Evolutionary conservation across 1,140 invertebrate genomes (phyloP).

Genomic region (Pygmarrhopalites habei): DNA sequence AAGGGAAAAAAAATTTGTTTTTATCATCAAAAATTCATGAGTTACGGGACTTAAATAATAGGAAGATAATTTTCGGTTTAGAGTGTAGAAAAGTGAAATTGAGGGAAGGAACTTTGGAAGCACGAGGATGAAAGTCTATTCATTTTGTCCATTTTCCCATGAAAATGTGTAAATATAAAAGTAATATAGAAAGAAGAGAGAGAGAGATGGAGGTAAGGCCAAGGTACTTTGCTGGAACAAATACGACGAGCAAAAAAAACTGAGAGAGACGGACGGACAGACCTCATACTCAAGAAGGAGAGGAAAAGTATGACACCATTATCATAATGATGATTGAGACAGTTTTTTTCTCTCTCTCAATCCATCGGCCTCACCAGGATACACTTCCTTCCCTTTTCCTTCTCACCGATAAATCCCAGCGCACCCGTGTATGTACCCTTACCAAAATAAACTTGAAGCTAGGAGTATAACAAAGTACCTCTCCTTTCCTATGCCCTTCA

Average conservation of each 20-base stretch:
- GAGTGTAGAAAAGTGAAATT: not conserved
- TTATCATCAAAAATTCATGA: too few relatives aligned
- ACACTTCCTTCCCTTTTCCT: constrained; percentile 8
- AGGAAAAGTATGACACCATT: constrained; percentile 3
- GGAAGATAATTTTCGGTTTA: too few relatives aligned
- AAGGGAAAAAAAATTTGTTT: too few relatives aligned
- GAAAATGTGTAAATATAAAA: constrained; percentile 4
- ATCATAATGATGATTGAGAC: constrained; percentile 15
- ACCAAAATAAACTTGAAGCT: too few relatives aligned
- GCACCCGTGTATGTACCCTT: too few relatives aligned
- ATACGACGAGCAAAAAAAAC: not conserved
- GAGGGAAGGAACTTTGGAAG: not conserved
- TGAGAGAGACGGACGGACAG: not conserved
- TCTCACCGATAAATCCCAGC: too few relatives aligned
- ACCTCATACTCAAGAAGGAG: too few relatives aligned
- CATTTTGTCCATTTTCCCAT: constrained; percentile 11
- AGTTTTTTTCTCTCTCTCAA: constrained; percentile 1
- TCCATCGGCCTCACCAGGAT: too few relatives aligned
- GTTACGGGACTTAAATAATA: too few relatives aligned
- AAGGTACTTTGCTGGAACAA: not conserved
- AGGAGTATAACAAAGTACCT: too few relatives aligned
- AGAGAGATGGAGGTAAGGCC: not conserved
- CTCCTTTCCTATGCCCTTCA: too few relatives aligned
- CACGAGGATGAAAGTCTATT: not conserved
- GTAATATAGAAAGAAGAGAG: not conserved